phyloP scores from a whole-genome alignment of 2,888 invertebrate species.

The Leuctra nigra region DNA sequence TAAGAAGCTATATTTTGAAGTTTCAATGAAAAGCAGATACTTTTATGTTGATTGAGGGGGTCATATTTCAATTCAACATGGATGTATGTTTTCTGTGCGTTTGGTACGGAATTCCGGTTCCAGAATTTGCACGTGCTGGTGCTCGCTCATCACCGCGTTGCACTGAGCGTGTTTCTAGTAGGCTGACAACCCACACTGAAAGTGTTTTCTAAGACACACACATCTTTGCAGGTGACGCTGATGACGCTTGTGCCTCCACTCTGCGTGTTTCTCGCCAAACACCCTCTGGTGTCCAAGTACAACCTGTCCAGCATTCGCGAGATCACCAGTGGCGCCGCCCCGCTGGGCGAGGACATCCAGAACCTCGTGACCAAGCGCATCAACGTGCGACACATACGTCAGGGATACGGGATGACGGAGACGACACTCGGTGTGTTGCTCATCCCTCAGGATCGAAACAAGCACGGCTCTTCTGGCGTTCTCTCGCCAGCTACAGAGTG shows the following conservation, averaged over 20 bases:
- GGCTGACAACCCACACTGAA: too few species aligned
- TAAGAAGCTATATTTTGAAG: too few species aligned
- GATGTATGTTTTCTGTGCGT: too few species aligned
- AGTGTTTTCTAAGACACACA: background rate
- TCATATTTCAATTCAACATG: too few species aligned
- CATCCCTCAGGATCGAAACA: slow-evolving; percentile 38
- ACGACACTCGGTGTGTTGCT: slow-evolving; percentile 55
- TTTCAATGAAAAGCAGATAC: too few species aligned
- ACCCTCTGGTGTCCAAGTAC: slow-evolving; percentile 67
- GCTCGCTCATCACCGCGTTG: too few species aligned
- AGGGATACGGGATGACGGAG: slow-evolving; percentile 79
- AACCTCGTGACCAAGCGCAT: slow-evolving; percentile 19
- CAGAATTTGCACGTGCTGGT: too few species aligned
- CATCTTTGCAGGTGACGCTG: slow-evolving; percentile 52
- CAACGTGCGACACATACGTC: slow-evolving; percentile 48
- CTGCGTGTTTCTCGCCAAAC: slow-evolving; percentile 74
- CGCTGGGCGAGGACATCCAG: slow-evolving; percentile 65
- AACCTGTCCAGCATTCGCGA: slow-evolving; percentile 64
- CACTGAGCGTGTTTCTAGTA: too few species aligned
- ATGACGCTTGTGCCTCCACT: slow-evolving; percentile 76
- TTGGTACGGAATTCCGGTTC: too few species aligned
- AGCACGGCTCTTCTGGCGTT: slow-evolving; percentile 29
- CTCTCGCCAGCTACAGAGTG: slow-evolving; percentile 28
- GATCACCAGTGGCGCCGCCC: slow-evolving; percentile 75
- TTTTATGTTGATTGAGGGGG: too few species aligned